phyloP scores from a whole-genome alignment of 1,140 invertebrate genomes.

The Zaprionus inermis region DNA sequence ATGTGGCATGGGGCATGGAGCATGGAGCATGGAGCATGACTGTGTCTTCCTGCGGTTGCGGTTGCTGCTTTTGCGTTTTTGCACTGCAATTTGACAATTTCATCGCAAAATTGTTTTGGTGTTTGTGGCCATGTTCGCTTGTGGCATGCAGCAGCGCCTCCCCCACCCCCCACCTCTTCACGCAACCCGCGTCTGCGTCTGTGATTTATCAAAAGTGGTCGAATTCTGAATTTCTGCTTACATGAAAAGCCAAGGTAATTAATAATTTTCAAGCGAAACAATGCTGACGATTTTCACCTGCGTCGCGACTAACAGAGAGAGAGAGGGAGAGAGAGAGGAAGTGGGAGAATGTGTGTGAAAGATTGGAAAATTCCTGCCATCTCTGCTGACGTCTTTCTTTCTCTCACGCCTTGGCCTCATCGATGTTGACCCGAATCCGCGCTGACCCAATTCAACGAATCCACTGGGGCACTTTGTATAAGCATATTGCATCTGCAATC shows the following conservation, averaged over 20 bases:
- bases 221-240: conserved; percentile 55
- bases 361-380: too few relatives aligned
- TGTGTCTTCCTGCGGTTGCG: conserved; percentile 66
- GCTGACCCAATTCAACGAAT: conserved; percentile 5
- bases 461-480: conserved; percentile 11
- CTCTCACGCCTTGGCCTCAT: too few relatives aligned
- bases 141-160: conserved; percentile 38
- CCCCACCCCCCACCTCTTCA: not conserved
- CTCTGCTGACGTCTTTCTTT: too few relatives aligned
- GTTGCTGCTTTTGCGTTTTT: conserved; percentile 73
- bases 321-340: not conserved
- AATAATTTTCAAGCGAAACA: conserved; percentile 50
- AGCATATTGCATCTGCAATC: not conserved
- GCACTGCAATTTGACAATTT: conserved; percentile 79
- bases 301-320: not conserved
- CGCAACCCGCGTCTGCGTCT: conserved; percentile 5
- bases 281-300: conserved; percentile 27
- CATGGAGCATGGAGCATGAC: conserved; percentile 37
- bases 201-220: conserved; percentile 70
- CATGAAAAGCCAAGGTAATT: conserved; percentile 51
- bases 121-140: conserved; percentile 68
- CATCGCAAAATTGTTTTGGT: conserved; percentile 81
- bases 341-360: not conserved
- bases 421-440: too few relatives aligned
- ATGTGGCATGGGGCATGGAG: not conserved